Conservation (phyloP, 2,888 invertebrate species). For the Eupsilia transversa region DNA sequence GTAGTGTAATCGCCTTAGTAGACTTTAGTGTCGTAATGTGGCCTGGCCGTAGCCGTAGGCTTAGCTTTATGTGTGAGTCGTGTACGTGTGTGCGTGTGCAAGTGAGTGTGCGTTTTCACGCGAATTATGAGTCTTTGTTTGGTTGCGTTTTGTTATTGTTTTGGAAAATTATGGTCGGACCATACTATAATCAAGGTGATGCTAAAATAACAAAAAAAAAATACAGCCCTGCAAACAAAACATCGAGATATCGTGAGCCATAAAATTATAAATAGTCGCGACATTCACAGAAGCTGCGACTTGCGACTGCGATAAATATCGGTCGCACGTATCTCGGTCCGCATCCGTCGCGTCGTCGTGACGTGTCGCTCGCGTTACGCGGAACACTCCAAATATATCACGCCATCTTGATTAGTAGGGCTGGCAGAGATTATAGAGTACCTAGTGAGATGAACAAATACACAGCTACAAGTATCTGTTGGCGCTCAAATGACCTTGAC, state of each 20-base stretch:
- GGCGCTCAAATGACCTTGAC: too few species aligned
- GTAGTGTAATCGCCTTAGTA: slow-evolving; percentile 67
- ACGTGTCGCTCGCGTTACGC: slow-evolving; percentile 60
- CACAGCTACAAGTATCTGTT: too few species aligned
- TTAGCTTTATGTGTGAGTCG: slow-evolving; percentile 30
- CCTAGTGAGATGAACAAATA: not conserved
- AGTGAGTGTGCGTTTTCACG: slow-evolving; percentile 62
- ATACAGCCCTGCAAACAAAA: slow-evolving; percentile 10
- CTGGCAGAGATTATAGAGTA: not conserved
- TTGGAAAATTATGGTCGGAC: not conserved
- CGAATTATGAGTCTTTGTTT: slow-evolving; percentile 66
- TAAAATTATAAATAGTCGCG: slow-evolving; percentile 49
- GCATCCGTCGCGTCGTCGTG: slow-evolving; percentile 60
- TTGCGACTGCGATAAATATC: slow-evolving; percentile 57
- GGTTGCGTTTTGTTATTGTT: slow-evolving; percentile 44
- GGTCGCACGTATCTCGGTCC: slow-evolving; percentile 53
- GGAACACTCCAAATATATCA: slow-evolving; percentile 63
- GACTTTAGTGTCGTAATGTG: slow-evolving; percentile 67
- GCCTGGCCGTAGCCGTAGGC: slow-evolving; percentile 60
- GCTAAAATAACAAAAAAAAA: too few species aligned
- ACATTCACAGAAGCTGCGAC: slow-evolving; percentile 45
- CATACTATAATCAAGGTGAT: not conserved
- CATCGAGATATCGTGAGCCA: slow-evolving; percentile 5
- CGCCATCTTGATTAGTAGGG: slow-evolving; percentile 58
- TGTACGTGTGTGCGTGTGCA: not conserved